Evolutionary conservation across 2,113 vertebrate species (phyloP).

Genomic region (Apteryx mantelli): DNA sequence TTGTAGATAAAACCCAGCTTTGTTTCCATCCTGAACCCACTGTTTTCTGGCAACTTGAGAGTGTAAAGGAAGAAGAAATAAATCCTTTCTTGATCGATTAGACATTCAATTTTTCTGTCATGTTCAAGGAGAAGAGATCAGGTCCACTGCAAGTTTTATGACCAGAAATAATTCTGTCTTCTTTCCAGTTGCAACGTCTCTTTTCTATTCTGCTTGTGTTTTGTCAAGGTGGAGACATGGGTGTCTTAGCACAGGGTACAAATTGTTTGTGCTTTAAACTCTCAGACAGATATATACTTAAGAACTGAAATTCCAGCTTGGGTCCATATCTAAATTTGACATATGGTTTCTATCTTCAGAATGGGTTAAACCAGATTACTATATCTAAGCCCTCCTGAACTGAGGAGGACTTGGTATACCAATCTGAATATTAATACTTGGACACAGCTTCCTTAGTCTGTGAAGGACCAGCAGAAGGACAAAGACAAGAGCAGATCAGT

Average conservation of each 20-base stretch:
- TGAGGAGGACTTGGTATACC: not conserved
- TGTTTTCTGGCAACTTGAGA: not conserved
- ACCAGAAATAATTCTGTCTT: not conserved
- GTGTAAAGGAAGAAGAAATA: not conserved
- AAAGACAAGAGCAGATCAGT: not conserved
- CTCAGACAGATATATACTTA: not conserved
- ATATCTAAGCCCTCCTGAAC: not conserved
- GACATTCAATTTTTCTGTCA: not conserved
- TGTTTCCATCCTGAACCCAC: not conserved
- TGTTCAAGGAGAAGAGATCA: not conserved
- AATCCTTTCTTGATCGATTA: not conserved
- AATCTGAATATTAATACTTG: not conserved
- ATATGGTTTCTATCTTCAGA: not conserved
- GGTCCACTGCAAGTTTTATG: not conserved
- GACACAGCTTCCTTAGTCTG: not conserved
- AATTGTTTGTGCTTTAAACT: not conserved
- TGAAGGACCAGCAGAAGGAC: not conserved
- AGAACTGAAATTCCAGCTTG: not conserved
- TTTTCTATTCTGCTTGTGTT: not conserved
- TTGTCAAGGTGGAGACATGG: not conserved
- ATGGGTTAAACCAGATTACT: not conserved
- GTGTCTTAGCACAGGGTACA: not conserved
- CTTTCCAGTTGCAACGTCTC: not conserved
- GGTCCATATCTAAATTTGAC: not conserved
- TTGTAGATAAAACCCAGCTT: not conserved